Conservation (phyloP, 53 echinoderm and acorn worm species). For the Holothuria leucospilota region DNA sequence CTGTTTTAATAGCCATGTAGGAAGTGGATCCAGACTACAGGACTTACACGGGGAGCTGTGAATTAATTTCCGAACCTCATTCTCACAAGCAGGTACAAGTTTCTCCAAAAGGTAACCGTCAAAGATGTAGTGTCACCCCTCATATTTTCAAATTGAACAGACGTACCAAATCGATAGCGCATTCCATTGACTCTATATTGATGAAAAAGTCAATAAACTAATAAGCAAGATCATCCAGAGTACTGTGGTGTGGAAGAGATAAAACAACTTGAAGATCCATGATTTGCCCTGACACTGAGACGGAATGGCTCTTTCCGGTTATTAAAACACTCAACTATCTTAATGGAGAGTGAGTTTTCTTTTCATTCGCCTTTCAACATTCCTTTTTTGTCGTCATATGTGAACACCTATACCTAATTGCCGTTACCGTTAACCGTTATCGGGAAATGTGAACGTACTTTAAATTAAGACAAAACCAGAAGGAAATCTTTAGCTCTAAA, state of each 20-base stretch:
- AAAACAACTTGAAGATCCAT: background rate
- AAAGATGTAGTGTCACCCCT: background rate
- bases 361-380: no score
- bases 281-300: background rate
- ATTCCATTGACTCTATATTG: conserved; percentile 19
- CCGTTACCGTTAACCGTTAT: no score
- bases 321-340: conserved; percentile 7
- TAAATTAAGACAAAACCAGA: no score
- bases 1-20: conserved; percentile 16
- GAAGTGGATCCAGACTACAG: background rate
- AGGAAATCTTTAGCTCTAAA: no score
- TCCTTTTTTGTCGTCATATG: no score
- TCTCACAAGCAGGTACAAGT: conserved; percentile 5
- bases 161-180: background rate
- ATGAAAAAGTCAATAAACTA: conserved; percentile 41
- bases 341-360: no score
- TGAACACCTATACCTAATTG: no score
- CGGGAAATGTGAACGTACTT: no score
- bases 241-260: conserved; percentile 17
- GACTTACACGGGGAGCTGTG: background rate
- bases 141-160: background rate
- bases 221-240: background rate
- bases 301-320: conserved; percentile 15
- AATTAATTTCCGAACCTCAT: conserved; percentile 24
- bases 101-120: background rate